Conservation (phyloP, 2,888 invertebrate species). For the Tholera decimalis region DNA sequence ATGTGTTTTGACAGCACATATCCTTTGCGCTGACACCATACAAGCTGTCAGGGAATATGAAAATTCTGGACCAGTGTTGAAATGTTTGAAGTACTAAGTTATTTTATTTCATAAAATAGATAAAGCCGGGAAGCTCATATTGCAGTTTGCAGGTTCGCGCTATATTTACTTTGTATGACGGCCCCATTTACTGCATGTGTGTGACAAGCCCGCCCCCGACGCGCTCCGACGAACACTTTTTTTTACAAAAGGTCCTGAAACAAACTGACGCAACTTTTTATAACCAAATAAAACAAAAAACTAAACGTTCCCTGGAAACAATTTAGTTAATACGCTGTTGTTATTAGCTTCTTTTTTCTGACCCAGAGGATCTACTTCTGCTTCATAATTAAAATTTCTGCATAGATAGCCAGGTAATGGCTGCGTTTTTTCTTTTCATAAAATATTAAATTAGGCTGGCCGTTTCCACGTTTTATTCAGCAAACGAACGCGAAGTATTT, state of each 20-base stretch:
- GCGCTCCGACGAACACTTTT: conserved; percentile 64
- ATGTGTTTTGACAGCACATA: conserved; percentile 11
- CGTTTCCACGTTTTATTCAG: conserved; percentile 43
- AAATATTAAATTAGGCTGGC: conserved; percentile 48
- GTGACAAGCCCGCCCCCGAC: conserved; percentile 66
- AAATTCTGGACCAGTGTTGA: background rate
- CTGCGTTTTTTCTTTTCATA: conserved; percentile 37
- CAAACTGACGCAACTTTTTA: conserved; percentile 70
- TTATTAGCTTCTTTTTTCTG: conserved; percentile 34
- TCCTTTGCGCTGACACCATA: conserved; percentile 7
- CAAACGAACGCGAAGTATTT: conserved; percentile 47
- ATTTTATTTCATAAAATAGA: conserved; percentile 25
- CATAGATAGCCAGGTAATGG: background rate
- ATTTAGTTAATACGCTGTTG: conserved; percentile 47
- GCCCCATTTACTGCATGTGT: conserved; percentile 60
- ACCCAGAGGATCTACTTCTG: conserved; percentile 15
- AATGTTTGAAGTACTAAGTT: conserved; percentile 16
- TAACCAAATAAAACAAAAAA: conserved; percentile 66
- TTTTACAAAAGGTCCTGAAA: conserved; percentile 66
- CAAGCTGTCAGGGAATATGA: conserved; percentile 4
- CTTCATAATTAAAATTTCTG: conserved; percentile 40
- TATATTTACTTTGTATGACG: conserved; percentile 39
- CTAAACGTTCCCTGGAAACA: conserved; percentile 43
- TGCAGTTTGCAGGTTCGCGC: conserved; percentile 18
- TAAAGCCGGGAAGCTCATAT: conserved; percentile 9